These are phyloP conservation scores for Scolopax rusticola DNA, from an alignment of 2,797 vertebrate genomes.

Conservation along the genomic window DNA sequence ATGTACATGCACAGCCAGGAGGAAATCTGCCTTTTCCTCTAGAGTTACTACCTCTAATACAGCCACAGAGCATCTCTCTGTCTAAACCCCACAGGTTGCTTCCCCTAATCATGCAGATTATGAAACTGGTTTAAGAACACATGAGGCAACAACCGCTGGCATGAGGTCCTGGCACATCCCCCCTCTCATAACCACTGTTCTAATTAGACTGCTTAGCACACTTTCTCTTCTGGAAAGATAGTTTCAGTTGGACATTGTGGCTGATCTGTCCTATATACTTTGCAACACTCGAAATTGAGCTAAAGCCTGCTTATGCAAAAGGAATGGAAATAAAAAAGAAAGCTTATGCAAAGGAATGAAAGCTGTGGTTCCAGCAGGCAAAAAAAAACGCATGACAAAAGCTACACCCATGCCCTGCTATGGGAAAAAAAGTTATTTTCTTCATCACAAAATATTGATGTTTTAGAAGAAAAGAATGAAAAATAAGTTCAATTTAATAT, in stretches of 20 bases:
- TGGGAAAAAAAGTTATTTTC: not conserved
- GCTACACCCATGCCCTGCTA: not conserved
- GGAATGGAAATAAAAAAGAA: not conserved
- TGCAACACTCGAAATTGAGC: rapidly evolving
- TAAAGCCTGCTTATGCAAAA: not conserved
- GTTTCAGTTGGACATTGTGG: not conserved
- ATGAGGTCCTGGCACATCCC: conserved; percentile 75
- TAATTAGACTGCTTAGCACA: conserved; percentile 80
- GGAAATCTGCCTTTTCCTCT: not conserved
- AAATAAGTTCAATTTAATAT: not conserved
- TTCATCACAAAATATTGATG: not conserved
- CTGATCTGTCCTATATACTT: not conserved
- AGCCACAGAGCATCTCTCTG: not conserved
- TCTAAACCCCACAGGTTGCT: not conserved
- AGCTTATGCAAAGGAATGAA: not conserved
- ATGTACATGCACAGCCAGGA: not conserved
- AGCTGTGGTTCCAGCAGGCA: not conserved
- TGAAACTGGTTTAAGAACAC: conserved; percentile 79
- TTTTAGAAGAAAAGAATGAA: not conserved
- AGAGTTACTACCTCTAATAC: not conserved
- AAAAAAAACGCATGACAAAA: not conserved
- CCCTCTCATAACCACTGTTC: conserved; percentile 81
- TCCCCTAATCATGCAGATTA: conserved; percentile 29
- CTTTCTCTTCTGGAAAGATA: not conserved
- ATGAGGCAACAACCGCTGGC: conserved; percentile 78